A percentile compares a stretch with the other conserved stretches of the same genome.
These are phyloP conservation scores for Oreotrochilus melanogaster DNA, from an alignment of 2,113 vertebrate genomes.

Conservation along the genomic window DNA sequence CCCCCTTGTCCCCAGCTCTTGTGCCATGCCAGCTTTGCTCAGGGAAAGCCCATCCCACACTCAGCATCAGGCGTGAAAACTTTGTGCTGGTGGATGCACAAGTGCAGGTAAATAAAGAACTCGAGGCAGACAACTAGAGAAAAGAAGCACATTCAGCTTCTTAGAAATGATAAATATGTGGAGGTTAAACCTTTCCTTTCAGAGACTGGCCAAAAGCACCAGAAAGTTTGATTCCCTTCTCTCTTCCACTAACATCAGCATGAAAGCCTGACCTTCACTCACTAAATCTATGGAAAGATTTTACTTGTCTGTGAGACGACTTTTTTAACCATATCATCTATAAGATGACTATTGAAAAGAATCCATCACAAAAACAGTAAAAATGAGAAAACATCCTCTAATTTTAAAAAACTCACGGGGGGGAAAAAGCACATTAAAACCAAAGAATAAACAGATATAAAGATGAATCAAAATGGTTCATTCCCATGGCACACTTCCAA, in stretches of 20 bases:
- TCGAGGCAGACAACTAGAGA: accelerated
- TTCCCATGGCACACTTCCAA: background rate
- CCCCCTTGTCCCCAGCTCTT: background rate
- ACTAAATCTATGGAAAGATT: background rate
- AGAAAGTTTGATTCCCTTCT: background rate
- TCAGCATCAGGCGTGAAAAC: background rate
- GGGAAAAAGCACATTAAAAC: background rate
- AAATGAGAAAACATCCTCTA: background rate
- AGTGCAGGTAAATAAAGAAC: background rate
- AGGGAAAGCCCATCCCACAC: background rate
- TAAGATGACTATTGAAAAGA: background rate
- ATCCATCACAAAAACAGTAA: background rate
- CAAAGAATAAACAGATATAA: background rate
- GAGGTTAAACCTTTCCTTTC: background rate
- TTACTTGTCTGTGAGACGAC: background rate
- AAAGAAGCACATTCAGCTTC: background rate
- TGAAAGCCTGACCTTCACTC: background rate
- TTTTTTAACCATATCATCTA: background rate
- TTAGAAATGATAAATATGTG: background rate
- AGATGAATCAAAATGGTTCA: background rate
- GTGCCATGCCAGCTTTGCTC: accelerated
- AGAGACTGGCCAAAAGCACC: background rate
- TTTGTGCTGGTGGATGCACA: background rate
- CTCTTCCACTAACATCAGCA: background rate
- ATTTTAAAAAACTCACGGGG: background rate